These are phyloP conservation scores for Melieria crassipennis DNA, from an alignment of 2,888 invertebrate genomes.

Conservation along the genomic window DNA sequence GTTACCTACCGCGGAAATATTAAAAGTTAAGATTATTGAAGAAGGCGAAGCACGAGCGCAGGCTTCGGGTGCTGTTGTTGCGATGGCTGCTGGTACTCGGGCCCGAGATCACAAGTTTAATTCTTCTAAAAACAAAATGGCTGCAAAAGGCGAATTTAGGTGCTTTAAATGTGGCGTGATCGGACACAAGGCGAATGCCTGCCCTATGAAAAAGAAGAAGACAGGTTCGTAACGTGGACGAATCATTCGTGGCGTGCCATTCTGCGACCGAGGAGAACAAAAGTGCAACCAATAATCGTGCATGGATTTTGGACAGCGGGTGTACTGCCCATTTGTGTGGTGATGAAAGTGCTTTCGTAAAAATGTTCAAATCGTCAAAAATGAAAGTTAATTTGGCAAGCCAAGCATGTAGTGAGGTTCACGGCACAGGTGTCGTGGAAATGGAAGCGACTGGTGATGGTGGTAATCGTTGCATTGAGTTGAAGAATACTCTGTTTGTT, in stretches of 20 bases:
- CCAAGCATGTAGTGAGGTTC: constrained; percentile 29
- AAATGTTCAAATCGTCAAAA: constrained; percentile 16
- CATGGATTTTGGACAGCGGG: constrained; percentile 36
- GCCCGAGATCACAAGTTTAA: not conserved
- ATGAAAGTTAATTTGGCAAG: constrained; percentile 33
- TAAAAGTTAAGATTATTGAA: constrained; percentile 39
- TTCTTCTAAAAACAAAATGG: constrained; percentile 7
- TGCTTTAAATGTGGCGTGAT: constrained; percentile 33
- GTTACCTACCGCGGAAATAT: constrained; percentile 29
- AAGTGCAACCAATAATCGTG: not conserved
- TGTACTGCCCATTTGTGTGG: constrained; percentile 38
- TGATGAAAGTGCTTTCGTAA: constrained; percentile 25
- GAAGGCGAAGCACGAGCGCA: constrained; percentile 35
- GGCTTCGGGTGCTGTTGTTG: constrained; percentile 24
- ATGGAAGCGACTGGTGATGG: constrained; percentile 15
- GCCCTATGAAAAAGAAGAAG: constrained; percentile 4
- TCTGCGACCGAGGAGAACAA: not conserved
- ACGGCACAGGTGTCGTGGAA: constrained; percentile 31
- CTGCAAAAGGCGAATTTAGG: constrained; percentile 23
- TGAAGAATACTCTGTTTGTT: constrained; percentile 22
- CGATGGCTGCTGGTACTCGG: constrained; percentile 25
- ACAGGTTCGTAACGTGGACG: not conserved
- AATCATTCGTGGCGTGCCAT: not conserved
- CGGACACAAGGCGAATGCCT: constrained; percentile 35
- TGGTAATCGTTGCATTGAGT: constrained; percentile 27